Evolutionary conservation across 2,888 invertebrate species (phyloP).

Genomic region (Volucella zonaria): DNA sequence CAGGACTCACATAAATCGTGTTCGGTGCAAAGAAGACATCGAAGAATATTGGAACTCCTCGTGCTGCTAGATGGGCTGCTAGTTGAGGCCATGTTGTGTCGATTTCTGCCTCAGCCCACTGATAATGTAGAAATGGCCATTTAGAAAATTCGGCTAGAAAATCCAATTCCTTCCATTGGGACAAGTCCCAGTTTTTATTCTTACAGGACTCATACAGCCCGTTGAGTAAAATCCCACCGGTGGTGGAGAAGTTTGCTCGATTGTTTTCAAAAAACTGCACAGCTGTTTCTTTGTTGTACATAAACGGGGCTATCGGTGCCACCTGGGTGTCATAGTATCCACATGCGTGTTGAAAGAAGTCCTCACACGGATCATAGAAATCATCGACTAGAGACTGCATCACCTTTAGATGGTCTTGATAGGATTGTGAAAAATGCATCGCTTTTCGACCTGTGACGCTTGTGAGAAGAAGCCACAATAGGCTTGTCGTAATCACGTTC

Average conservation of each 20-base stretch:
- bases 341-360: conserved; percentile 80
- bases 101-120: conserved; percentile 76
- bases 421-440: conserved; percentile 76
- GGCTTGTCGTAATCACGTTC: conserved; percentile 8
- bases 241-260: conserved; percentile 76
- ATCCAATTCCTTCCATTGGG: conserved; percentile 76
- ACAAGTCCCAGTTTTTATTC: conserved; percentile 43
- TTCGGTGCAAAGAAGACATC: conserved; percentile 79
- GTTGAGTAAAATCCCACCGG: conserved; percentile 76
- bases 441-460: neutral
- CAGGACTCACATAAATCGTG: conserved; percentile 78
- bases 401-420: conserved; percentile 77
- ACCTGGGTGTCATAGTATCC: conserved; percentile 75
- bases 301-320: conserved; percentile 77
- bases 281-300: conserved; percentile 79
- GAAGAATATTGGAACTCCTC: conserved; percentile 78
- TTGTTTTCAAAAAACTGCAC: conserved; percentile 78
- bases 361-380: conserved; percentile 77
- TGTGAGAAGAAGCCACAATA: conserved; percentile 13
- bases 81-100: conserved; percentile 77
- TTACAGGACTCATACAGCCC: conserved; percentile 78
- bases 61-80: conserved; percentile 78
- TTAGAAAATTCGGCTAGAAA: conserved; percentile 74
- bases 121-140: conserved; percentile 79
- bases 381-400: conserved; percentile 76